Percentiles rank a stretch among this genome's conserved stretches.
phyloP scores from a whole-genome alignment of 2,888 invertebrate genomes.

The Cryptosula pallasiana region DNA sequence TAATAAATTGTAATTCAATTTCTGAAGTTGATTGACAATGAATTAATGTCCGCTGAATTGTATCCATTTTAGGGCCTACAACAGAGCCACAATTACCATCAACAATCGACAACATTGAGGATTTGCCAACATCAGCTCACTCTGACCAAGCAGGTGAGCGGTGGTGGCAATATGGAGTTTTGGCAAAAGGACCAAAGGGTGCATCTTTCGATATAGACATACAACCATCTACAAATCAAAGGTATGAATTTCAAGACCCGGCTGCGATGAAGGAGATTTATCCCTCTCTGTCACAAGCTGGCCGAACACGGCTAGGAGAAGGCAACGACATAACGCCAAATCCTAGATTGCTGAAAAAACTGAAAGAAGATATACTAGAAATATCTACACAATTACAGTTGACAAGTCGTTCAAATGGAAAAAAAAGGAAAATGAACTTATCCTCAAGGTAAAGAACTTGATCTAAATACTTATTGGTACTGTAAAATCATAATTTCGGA shows the following conservation, averaged over 20 bases:
- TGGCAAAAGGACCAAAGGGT: constrained; percentile 10
- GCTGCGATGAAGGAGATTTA: neutral
- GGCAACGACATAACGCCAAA: constrained; percentile 7
- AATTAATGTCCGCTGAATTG: no score
- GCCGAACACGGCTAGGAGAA: neutral
- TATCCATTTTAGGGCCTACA: no score
- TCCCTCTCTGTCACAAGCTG: neutral
- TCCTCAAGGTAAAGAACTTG: neutral
- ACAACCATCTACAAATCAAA: neutral
- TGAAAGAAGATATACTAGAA: neutral
- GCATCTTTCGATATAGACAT: neutral
- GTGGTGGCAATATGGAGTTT: neutral
- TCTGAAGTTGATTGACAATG: no score
- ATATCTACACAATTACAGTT: no score
- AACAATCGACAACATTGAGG: neutral
- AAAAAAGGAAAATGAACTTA: neutral
- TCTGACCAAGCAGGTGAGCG: neutral
- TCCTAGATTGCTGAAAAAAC: neutral
- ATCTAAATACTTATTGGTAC: no score
- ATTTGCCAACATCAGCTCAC: neutral
- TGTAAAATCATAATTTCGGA: no score
- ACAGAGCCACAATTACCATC: neutral
- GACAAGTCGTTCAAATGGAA: no score
- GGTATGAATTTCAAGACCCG: neutral
- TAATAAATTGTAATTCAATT: no score